Base-by-base conservation (phyloP, 2,797 vertebrate species). In the Clarias platycephalus region DNA sequence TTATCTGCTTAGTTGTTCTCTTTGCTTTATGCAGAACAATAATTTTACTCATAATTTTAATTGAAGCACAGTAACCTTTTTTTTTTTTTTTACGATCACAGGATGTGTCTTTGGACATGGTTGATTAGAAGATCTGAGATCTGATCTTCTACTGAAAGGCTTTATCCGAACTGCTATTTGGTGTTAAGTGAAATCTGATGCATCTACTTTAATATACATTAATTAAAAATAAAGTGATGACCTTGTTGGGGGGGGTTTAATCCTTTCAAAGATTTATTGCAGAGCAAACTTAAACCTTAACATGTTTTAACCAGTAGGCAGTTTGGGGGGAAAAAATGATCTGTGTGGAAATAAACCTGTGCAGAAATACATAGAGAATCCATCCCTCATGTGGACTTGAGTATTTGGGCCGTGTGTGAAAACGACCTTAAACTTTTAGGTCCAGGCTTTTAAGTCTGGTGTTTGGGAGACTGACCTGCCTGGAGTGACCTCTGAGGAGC, bases 391-490 rank as follows among this genome's bases (percentile, higher is more conserved):
- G 18, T 62, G 58, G 76, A 57, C 22, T 16, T 1, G 22, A 62
- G 76, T 58, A 62, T 78, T 62, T 62, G 62, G 78, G 62, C 62
- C 63, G 22, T 31, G 44, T 57, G 62, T n/a, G 24, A 67, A 66
- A 67, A 66, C 18, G 78, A 40, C 63, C 78, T 67, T 44, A 55
- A 81, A 34, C 63, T 53, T 44, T 24, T 7, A 24, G 55, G 64
- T 66, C 63, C 37, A 24, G 49, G 64, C 80, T 37, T 66, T 53
- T 55, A 28, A 22, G 94, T 92, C 95, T 93, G 95, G 93, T 95
- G 95, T 96, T 96, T 95, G 96, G 96, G 95, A 93, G 95, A 95
- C 94, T 97, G 96, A 98, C 70, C 81, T 64, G 81, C 68, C 55
- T 28, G 55, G 76, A 79, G 75, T 79, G 83, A 84, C 83, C 97